Evolutionary conservation across 2,113 vertebrate genomes (phyloP), one percentile per base, ranked within the genome.

Genomic region (Malaclemys terrapin): DNA sequence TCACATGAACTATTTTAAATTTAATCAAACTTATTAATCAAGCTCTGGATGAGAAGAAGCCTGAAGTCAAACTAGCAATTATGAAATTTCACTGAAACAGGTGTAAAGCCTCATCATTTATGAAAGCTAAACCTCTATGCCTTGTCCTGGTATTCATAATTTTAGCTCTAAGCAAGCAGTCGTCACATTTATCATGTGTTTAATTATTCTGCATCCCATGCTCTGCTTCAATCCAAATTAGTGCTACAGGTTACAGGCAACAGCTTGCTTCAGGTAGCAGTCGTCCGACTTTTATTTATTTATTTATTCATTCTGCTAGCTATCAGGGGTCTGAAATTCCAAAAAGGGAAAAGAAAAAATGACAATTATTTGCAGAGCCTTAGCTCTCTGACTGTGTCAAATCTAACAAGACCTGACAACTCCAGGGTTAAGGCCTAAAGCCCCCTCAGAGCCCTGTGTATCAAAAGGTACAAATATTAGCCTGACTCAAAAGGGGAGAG

Each of bases 391-490:
- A 4, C 87, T 93, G 88, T 93, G 91, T 85, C 84, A 91, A 81
- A 95, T 91, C 72, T 72, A 54, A 65, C 53, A 89, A 0, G 27
- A 53, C 3, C 65, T 78, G 72, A 90, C 84, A 94, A 90, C 59
- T 4, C 59, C 84, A 79, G n/a, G 85, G 83, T 93, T 95, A 91
- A 84, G 90, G 47, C 80, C 75, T 62, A 56, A 84, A 90, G 35
- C 85, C 90, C 38, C 89, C 82, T 65, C 45, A 59, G 93, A 93
- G 6, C 19, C 19, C 49, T 89, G 9, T 3, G 1, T 92, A 94
- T 93, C 82, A 93, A 89, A 94, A 96, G 35, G 38, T 87, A 94
- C 87, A 93, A 94, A 91, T 93, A 92, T 49, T 89, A 91, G 11
- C 52, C 81, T 88, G 85, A 84, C 45, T 95, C 82, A 69, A 90